Conservation (phyloP, 2,797 vertebrate species). For the Lepus oiostolus region DNA sequence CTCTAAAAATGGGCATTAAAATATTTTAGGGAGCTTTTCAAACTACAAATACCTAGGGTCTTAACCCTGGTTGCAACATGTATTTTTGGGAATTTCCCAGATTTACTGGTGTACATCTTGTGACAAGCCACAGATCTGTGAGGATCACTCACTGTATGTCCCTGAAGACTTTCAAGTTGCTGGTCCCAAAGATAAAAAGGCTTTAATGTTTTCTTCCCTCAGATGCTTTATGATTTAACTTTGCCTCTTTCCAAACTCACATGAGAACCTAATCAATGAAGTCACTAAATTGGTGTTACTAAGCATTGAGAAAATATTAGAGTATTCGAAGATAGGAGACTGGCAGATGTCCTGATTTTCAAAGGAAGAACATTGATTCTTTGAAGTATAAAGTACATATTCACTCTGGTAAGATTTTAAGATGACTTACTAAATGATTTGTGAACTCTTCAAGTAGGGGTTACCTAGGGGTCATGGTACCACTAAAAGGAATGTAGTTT, state of each 20-base stretch:
- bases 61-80: background rate
- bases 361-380: constrained; percentile 33
- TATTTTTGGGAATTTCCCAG: background rate
- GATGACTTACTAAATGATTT: constrained; percentile 53
- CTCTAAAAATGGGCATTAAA: background rate
- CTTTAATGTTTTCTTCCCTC: constrained; percentile 51
- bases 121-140: background rate
- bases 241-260: background rate
- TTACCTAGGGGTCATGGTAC: background rate
- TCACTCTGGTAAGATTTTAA: constrained; percentile 23
- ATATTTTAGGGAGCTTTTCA: background rate
- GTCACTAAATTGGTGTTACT: constrained; percentile 50
- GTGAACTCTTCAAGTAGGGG: constrained; percentile 12
- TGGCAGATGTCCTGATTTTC: background rate
- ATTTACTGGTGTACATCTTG: background rate
- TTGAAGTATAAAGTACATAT: background rate
- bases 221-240: background rate
- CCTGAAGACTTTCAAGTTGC: background rate
- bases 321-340: background rate
- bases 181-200: background rate
- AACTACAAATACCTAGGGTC: background rate
- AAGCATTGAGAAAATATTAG: constrained; percentile 11
- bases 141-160: background rate
- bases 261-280: background rate
- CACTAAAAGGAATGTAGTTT: background rate